Evolutionary conservation across 1,140 invertebrate genomes (phyloP).

Genomic region (Trichonephila clavipes): DNA sequence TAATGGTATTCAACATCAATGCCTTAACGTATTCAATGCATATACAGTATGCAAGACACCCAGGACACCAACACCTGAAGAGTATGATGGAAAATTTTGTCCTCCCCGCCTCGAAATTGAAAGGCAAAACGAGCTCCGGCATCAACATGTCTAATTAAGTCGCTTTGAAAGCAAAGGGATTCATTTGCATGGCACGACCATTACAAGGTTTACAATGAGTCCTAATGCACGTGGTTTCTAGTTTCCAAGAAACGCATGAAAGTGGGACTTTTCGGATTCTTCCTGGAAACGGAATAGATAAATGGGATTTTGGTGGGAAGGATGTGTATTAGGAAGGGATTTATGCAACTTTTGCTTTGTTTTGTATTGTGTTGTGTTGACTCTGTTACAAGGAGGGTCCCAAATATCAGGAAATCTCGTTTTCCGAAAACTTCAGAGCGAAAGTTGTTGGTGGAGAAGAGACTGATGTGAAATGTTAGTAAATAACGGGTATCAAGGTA

Average conservation of each 20-base stretch:
- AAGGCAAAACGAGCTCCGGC: conserved; percentile 22
- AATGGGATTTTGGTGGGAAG: neutral
- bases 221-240: neutral
- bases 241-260: conserved; percentile 4
- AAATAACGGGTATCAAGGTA: too few relatives aligned
- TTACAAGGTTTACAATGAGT: conserved; percentile 25
- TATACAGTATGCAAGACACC: neutral
- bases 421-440: too few relatives aligned
- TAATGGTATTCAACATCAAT: conserved; percentile 42
- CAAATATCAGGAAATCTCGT: neutral
- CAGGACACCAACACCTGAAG: conserved; percentile 23
- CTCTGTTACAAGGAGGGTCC: neutral
- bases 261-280: neutral
- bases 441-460: too few relatives aligned
- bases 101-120: neutral
- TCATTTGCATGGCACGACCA: conserved; percentile 50
- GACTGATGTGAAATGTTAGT: too few relatives aligned
- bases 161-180: conserved; percentile 45
- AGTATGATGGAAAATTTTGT: conserved; percentile 14
- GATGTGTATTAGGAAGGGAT: neutral
- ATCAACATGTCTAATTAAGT: conserved; percentile 64
- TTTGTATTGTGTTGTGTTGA: neutral
- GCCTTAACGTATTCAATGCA: conserved; percentile 6
- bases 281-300: neutral
- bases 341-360: neutral